These are phyloP conservation scores for Acromyrmex heyeri DNA, from an alignment of 1,140 invertebrate species.

Conservation along the genomic window DNA sequence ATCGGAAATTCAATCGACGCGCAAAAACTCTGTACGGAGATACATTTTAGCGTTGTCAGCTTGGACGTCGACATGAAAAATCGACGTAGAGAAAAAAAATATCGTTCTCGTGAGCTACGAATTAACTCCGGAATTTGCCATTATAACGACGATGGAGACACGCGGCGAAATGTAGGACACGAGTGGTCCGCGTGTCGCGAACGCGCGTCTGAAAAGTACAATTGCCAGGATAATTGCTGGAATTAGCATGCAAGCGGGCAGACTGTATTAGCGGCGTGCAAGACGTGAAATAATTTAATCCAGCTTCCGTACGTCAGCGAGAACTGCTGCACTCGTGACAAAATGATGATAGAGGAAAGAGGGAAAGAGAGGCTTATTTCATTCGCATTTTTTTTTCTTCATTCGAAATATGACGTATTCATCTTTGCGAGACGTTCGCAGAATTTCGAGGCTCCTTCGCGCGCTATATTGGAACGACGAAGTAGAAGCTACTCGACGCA, in stretches of 20 bases:
- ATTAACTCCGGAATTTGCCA: slow-evolving; percentile 10
- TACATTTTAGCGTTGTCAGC: neutral
- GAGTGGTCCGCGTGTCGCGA: neutral
- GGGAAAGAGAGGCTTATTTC: neutral
- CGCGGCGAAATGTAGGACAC: slow-evolving; percentile 34
- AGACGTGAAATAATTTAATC: slow-evolving; percentile 49
- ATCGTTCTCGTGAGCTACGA: slow-evolving; percentile 28
- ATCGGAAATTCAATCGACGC: slow-evolving; percentile 30
- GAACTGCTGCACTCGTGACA: neutral
- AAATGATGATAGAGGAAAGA: neutral
- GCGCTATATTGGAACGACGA: slow-evolving; percentile 24
- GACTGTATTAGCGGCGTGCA: slow-evolving; percentile 46
- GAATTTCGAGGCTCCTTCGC: slow-evolving; percentile 43
- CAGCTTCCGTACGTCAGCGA: slow-evolving; percentile 19
- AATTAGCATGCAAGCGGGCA: slow-evolving; percentile 44
- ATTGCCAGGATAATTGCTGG: slow-evolving; percentile 51
- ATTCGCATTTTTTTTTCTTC: too few relatives aligned
- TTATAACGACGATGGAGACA: slow-evolving; percentile 3
- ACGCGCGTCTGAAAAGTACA: slow-evolving; percentile 44
- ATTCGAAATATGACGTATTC: slow-evolving; percentile 2
- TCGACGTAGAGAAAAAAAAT: slow-evolving; percentile 2
- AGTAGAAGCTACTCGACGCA: neutral
- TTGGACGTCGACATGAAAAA: slow-evolving; percentile 20
- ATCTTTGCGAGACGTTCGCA: neutral
- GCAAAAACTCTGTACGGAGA: neutral